Percentiles rank a stretch among this genome's conserved stretches.
Conservation (phyloP, 2,888 invertebrate genomes). For the Spodoptera littoralis region DNA sequence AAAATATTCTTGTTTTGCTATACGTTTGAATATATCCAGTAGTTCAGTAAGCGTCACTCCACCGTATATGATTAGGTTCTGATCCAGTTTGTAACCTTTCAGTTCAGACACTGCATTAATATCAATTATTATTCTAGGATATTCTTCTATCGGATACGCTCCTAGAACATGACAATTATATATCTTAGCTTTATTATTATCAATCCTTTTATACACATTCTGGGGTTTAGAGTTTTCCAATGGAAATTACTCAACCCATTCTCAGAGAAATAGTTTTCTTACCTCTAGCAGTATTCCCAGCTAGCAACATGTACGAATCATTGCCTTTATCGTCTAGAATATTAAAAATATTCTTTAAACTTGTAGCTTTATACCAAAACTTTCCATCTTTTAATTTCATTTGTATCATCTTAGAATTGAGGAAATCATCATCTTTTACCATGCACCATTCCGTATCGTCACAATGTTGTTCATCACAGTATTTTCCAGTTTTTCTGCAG, state of each 20-base stretch:
- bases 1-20: slow-evolving; percentile 77
- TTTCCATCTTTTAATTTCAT: slow-evolving; percentile 65
- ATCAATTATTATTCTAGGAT: slow-evolving; percentile 88
- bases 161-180: slow-evolving; percentile 61
- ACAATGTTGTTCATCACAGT: slow-evolving; percentile 72
- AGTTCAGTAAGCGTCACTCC: slow-evolving; percentile 86
- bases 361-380: slow-evolving; percentile 87
- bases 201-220: no score
- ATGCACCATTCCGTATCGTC: slow-evolving; percentile 65
- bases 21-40: slow-evolving; percentile 77
- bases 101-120: slow-evolving; percentile 89
- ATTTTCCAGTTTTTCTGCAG: slow-evolving; percentile 57
- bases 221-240: no score
- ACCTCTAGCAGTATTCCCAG: slow-evolving; percentile 92
- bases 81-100: slow-evolving; percentile 72
- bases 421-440: slow-evolving; percentile 41
- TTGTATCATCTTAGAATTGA: slow-evolving; percentile 68
- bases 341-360: slow-evolving; percentile 83
- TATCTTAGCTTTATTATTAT: no score
- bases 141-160: slow-evolving; percentile 70
- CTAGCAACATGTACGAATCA: slow-evolving; percentile 89
- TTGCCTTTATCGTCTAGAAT: slow-evolving; percentile 80
- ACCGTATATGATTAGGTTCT: slow-evolving; percentile 87
- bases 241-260: no score
- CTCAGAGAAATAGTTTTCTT: slow-evolving; percentile 10